Conservation (phyloP, 2,113 vertebrate genomes). For the Pongo abelii region DNA sequence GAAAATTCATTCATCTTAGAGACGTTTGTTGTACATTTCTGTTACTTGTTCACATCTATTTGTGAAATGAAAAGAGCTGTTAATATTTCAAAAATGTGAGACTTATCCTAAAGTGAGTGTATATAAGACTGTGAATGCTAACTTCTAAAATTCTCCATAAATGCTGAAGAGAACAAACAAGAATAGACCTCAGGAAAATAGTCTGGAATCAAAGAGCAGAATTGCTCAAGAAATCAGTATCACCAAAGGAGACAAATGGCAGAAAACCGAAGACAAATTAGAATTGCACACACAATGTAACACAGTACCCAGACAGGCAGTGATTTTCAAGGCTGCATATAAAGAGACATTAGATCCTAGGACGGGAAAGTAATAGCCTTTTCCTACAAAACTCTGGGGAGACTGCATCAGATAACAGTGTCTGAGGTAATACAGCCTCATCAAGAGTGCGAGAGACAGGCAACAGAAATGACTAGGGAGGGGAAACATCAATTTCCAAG, state of each 20-base stretch:
- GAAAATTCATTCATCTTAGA: not conserved
- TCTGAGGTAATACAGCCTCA: not conserved
- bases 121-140: not conserved
- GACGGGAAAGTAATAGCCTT: not conserved
- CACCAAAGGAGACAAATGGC: conserved; percentile 3
- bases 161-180: not conserved
- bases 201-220: conserved; percentile 42
- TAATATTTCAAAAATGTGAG: not conserved
- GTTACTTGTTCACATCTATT: not conserved
- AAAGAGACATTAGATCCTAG: not conserved
- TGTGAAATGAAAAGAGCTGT: not conserved
- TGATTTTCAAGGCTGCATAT: not conserved
- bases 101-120: not conserved
- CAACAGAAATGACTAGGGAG: not conserved
- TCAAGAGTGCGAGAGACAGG: not conserved
- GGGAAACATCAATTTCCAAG: not conserved
- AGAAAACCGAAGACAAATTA: not conserved
- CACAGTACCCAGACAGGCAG: not conserved
- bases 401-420: not conserved
- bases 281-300: not conserved
- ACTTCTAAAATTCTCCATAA: not conserved
- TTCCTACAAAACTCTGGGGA: conserved; percentile 34
- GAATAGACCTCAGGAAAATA: not conserved
- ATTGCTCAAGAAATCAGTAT: conserved; percentile 43
- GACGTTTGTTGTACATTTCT: not conserved